phyloP scores from a whole-genome alignment of 2,888 invertebrate genomes.

The Calameuta pallipes region DNA sequence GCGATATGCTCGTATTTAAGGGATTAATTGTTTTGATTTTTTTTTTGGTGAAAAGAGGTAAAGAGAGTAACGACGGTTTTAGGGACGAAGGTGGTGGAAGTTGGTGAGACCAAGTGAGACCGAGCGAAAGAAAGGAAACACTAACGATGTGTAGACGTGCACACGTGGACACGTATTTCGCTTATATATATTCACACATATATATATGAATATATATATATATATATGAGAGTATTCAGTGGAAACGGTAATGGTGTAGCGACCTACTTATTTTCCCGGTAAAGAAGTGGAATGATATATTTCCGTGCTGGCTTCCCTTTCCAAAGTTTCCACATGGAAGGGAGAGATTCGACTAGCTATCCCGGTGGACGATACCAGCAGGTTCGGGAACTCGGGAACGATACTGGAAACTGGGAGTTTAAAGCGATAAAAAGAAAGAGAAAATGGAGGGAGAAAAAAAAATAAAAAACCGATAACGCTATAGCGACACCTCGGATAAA shows the following conservation, averaged over 20 bases:
- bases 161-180: not conserved
- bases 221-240: conserved; percentile 27
- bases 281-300: conserved; percentile 38
- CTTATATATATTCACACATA: not conserved
- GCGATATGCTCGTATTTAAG: not conserved
- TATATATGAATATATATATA: not conserved
- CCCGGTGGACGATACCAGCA: conserved; percentile 15
- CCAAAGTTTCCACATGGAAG: not conserved
- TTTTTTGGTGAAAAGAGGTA: not conserved
- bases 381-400: conserved; percentile 18
- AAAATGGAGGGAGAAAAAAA: conserved; percentile 34
- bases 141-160: not conserved
- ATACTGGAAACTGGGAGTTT: conserved; percentile 26
- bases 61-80: not conserved
- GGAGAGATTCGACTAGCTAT: conserved; percentile 7
- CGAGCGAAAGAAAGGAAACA: not conserved
- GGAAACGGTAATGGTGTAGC: conserved; percentile 40
- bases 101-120: not conserved
- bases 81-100: not conserved
- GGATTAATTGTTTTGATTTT: not conserved
- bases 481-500: conserved; percentile 33
- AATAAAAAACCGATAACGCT: conserved; percentile 1
- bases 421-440: conserved; percentile 38
- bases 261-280: conserved; percentile 40
- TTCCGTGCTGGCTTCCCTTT: conserved; percentile 13